Evolutionary conservation across 2,797 vertebrate species (phyloP).

Genomic region (Acrocephalus scirpaceus): DNA sequence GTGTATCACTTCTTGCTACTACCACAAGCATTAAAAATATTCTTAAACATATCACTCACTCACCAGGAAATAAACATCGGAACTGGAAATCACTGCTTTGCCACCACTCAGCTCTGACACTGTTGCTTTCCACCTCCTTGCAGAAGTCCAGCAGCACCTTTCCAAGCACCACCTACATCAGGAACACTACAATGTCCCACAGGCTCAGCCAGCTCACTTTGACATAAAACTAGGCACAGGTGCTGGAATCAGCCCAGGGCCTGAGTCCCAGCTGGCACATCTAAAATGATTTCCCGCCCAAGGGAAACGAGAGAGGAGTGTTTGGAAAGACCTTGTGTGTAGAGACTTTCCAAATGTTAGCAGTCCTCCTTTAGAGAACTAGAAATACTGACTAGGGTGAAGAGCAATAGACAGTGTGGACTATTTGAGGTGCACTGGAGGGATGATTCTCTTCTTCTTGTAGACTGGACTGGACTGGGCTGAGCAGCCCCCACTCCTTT

Average conservation of each 20-base stretch:
- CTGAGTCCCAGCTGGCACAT: slow-evolving; percentile 42
- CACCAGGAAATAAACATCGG: slow-evolving; percentile 56
- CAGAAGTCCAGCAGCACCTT: neutral
- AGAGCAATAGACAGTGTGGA: neutral
- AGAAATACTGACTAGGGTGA: neutral
- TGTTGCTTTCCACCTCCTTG: neutral
- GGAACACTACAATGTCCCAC: neutral
- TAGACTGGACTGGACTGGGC: no score
- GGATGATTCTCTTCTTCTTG: neutral
- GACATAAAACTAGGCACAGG: slow-evolving; percentile 6
- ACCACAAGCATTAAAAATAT: neutral
- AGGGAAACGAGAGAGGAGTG: neutral
- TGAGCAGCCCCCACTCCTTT: neutral
- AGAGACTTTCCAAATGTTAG: neutral
- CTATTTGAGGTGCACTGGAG: neutral
- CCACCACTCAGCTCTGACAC: neutral
- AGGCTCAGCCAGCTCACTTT: slow-evolving; percentile 11
- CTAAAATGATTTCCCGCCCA: slow-evolving; percentile 8
- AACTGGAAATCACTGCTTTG: neutral
- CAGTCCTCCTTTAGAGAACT: neutral
- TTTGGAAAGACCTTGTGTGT: neutral
- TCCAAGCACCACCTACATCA: neutral
- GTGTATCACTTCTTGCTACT: neutral
- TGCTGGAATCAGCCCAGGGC: slow-evolving; percentile 50
- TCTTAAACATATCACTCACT: slow-evolving; percentile 10